Evolutionary conservation across 2,888 invertebrate genomes (phyloP).

Genomic region (Helobdella robusta): DNA sequence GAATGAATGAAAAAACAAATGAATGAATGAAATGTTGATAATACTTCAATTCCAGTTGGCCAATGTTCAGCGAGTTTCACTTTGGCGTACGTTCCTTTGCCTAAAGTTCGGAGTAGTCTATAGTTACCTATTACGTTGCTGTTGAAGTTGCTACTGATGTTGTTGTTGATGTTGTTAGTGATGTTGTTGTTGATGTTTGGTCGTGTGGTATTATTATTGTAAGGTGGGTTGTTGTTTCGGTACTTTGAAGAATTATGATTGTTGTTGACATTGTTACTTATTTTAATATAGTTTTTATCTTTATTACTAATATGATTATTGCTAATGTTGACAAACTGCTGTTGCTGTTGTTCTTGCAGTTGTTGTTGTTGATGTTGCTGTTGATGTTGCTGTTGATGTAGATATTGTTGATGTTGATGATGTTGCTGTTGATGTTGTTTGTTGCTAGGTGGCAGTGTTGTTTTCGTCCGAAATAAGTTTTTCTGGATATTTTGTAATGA

Average conservation of each 20-base stretch:
- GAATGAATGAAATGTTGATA: too few species aligned
- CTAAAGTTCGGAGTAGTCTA: background rate
- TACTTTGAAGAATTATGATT: background rate
- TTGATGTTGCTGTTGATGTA: background rate
- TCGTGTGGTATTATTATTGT: background rate
- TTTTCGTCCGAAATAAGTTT: too few species aligned
- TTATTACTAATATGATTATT: background rate
- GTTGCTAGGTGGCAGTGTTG: too few species aligned
- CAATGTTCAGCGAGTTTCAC: constrained; percentile 14
- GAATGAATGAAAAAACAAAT: too few species aligned
- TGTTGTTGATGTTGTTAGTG: background rate
- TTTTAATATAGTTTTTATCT: background rate
- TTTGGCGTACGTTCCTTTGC: constrained; percentile 23
- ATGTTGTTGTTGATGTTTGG: background rate
- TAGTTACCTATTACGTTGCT: constrained; percentile 1
- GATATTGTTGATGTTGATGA: too few species aligned
- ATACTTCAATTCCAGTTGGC: too few species aligned
- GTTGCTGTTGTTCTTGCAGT: background rate
- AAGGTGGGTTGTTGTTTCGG: background rate
- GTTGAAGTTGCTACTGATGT: background rate
- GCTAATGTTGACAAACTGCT: background rate
- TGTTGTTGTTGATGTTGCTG: background rate
- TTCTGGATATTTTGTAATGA: too few species aligned
- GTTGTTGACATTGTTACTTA: background rate
- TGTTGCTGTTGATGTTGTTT: too few species aligned